These are phyloP conservation scores for Campylorhamphus procurvoides DNA, from an alignment of 2,113 vertebrate species.

Conservation along the genomic window DNA sequence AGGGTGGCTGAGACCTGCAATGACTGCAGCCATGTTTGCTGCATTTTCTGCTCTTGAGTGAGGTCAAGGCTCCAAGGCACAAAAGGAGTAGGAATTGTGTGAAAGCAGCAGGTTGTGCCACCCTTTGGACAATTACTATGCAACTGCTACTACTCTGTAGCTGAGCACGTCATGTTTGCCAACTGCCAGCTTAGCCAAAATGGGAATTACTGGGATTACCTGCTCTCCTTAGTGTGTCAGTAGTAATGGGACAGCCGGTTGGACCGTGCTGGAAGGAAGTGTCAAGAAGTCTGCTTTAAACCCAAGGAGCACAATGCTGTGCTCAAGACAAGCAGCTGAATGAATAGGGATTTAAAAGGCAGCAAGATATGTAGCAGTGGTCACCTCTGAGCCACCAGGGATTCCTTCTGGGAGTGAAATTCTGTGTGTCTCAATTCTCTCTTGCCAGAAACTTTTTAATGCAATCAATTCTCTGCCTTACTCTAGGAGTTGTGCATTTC, in stretches of 20 bases:
- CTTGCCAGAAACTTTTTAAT: background rate
- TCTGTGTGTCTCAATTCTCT: background rate
- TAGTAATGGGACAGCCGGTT: background rate
- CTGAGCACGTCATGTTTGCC: background rate
- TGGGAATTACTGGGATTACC: background rate
- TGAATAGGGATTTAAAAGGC: background rate
- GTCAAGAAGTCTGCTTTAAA: background rate
- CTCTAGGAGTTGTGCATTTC: background rate
- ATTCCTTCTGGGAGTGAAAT: background rate
- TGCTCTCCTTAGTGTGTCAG: background rate
- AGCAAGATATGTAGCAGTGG: background rate
- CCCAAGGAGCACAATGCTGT: background rate
- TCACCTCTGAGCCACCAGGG: background rate
- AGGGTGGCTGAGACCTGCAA: background rate
- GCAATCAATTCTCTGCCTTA: background rate
- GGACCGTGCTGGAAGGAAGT: background rate
- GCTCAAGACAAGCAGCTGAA: background rate
- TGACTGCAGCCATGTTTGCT: background rate
- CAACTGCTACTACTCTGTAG: background rate
- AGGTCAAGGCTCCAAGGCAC: background rate
- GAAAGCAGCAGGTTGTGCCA: background rate
- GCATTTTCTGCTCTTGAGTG: constrained; percentile 18
- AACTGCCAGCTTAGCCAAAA: background rate
- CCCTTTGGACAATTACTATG: background rate
- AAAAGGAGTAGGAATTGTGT: background rate